Percentiles rank a stretch among this genome's conserved stretches.
Evolutionary conservation across 2,113 vertebrate genomes (phyloP).

Genomic region (Gallinago paraguaiae): DNA sequence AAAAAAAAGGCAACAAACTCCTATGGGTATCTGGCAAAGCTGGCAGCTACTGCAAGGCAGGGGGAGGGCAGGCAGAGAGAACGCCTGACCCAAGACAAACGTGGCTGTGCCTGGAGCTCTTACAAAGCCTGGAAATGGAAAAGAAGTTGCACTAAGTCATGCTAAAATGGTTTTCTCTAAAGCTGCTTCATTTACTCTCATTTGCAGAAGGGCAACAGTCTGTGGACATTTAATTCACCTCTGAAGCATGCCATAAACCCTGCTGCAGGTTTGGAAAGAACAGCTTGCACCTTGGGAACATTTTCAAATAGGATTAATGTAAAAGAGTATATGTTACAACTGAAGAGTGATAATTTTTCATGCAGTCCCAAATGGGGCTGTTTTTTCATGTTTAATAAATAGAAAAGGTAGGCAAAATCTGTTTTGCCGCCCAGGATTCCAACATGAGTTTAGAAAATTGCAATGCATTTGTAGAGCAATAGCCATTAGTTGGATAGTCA

Average conservation of each 20-base stretch:
- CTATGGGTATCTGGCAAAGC: not conserved
- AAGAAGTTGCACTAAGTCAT: not conserved
- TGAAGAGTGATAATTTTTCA: not conserved
- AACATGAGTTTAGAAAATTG: not conserved
- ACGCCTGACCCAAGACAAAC: not conserved
- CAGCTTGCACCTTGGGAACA: not conserved
- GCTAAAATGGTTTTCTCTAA: not conserved
- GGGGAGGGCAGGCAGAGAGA: not conserved
- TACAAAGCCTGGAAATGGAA: not conserved
- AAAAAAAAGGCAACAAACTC: not conserved
- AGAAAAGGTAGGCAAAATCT: not conserved
- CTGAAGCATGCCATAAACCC: not conserved
- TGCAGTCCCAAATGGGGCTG: not conserved
- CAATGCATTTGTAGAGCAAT: not conserved
- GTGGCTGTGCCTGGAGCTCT: not conserved
- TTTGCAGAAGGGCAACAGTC: not conserved
- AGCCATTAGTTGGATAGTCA: not conserved
- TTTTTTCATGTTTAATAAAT: not conserved
- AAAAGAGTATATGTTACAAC: not conserved
- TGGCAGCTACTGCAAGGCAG: not conserved
- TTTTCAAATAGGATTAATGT: not conserved
- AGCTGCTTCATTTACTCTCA: not conserved
- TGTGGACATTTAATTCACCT: fast-evolving
- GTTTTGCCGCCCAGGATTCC: not conserved
- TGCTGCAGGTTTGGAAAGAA: not conserved